Evolutionary conservation across 2,113 vertebrate genomes (phyloP), one percentile per base, ranked within the genome.

Genomic region (Prietella phreatophila): DNA sequence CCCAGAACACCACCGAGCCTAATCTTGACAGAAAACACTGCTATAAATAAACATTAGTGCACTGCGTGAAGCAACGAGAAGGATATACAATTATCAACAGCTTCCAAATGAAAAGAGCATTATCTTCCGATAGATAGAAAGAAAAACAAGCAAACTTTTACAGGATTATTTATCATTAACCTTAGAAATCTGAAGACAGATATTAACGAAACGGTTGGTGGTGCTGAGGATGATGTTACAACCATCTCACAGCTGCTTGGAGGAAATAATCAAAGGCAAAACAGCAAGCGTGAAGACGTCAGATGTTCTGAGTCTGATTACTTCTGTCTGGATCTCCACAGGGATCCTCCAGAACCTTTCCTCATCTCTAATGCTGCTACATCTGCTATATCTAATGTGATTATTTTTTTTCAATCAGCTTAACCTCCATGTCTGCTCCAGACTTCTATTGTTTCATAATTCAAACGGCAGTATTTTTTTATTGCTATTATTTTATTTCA

Each of bases 241-340:
- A 58, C 55, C 30, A 11, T 27, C 80, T 61, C 80, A 39, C 56
- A 61, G 80, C 80, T 42, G 80, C 80, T 36, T 3, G 79, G 5
- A 82, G 80, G 80, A 82, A 82, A 42, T 27, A 39, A 61, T 60
- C 56, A 42, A 61, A 33, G 55, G 2, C 56, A 39, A 60, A 82
- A 39, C 80, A 39, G 80, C 80, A 14, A 82, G 80, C 56, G 2
- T 14, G 55, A 25, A 81, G 53, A 36, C 79, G 19, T 81, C 55
- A 82, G 56, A 82, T 61, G 80, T 61, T 82, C 80, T 1, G 56
- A 61, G 56, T 82, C 33, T 60, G 80, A 82, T 61, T 82, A 25
- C 56, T 61, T 61, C 56, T 82, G 80, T 25, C 80, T 60, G 56
- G 56, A 82, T 61, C 80, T 42, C 80, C 80, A 42, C 56, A 82